phyloP scores from a whole-genome alignment of 2,888 invertebrate genomes.

The Apamea crenata region DNA sequence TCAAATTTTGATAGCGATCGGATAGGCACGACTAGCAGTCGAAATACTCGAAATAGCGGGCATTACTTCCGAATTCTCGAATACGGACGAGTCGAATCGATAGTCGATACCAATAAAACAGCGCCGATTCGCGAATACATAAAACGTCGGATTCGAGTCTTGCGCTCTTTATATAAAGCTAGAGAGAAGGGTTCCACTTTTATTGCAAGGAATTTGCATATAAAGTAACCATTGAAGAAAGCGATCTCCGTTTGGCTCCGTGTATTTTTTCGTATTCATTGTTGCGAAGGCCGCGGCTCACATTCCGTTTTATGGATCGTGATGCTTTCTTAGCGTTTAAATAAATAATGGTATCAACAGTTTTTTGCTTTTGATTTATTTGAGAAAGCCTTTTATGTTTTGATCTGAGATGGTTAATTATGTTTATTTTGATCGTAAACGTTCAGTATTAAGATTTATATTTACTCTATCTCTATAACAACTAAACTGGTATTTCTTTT shows the following conservation, averaged over 20 bases:
- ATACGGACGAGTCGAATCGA: slow-evolving; percentile 84
- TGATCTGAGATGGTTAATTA: slow-evolving; percentile 76
- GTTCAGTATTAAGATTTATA: slow-evolving; percentile 65
- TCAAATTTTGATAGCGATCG: slow-evolving; percentile 86
- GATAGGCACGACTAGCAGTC: slow-evolving; percentile 84
- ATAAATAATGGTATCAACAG: slow-evolving; percentile 88
- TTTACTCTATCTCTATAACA: slow-evolving; percentile 63
- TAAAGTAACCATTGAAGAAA: slow-evolving; percentile 91
- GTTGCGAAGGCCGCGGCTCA: slow-evolving; percentile 86
- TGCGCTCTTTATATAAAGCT: slow-evolving; percentile 87
- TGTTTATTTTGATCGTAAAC: slow-evolving; percentile 78
- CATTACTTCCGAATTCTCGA: slow-evolving; percentile 87
- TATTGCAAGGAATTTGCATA: slow-evolving; percentile 90
- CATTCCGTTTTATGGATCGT: slow-evolving; percentile 85
- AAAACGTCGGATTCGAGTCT: slow-evolving; percentile 89
- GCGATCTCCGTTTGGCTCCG: slow-evolving; percentile 87
- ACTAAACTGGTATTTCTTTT: slow-evolving; percentile 68
- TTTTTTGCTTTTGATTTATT: slow-evolving; percentile 83
- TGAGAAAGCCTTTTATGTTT: slow-evolving; percentile 79
- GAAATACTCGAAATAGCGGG: slow-evolving; percentile 84
- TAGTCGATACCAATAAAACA: slow-evolving; percentile 89
- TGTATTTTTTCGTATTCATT: slow-evolving; percentile 88
- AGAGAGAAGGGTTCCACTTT: slow-evolving; percentile 89
- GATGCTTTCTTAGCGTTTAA: slow-evolving; percentile 86
- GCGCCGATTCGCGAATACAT: slow-evolving; percentile 89